A percentile compares a stretch with the other conserved stretches of the same genome.
Evolutionary conservation across 2,113 vertebrate genomes (phyloP).

Genomic region (Heterochromis multidens): DNA sequence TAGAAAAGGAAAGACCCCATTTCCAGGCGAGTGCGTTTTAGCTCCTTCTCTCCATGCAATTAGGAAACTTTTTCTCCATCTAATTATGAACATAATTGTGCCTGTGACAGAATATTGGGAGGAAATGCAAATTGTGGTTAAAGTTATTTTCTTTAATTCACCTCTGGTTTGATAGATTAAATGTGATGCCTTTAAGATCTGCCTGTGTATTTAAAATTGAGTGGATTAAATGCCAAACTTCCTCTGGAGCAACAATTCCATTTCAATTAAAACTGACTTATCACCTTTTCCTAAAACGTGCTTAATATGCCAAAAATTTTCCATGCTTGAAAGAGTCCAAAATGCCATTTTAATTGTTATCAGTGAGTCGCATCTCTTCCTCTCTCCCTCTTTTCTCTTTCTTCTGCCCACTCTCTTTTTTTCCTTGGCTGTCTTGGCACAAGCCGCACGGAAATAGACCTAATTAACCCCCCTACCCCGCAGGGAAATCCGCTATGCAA

Average conservation of each 20-base stretch:
- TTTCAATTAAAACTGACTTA: constrained; percentile 99
- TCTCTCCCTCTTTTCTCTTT: background rate
- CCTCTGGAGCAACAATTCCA: constrained; percentile 95
- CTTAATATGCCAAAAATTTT: constrained; percentile 97
- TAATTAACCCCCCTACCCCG: constrained; percentile 98
- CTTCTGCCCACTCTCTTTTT: constrained; percentile 2
- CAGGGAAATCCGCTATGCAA: constrained; percentile 98
- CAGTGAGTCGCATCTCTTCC: constrained; percentile 78
- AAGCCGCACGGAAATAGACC: constrained; percentile 98
- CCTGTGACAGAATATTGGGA: constrained; percentile 82
- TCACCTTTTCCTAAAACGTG: constrained; percentile 97
- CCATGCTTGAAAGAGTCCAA: constrained; percentile 96
- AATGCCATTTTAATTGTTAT: constrained; percentile 97
- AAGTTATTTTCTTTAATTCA: constrained; percentile 86
- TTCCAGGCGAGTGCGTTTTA: constrained; percentile 80
- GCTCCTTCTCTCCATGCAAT: constrained; percentile 31
- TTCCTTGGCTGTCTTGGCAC: constrained; percentile 71
- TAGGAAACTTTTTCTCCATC: constrained; percentile 87
- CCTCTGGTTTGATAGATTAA: constrained; percentile 85
- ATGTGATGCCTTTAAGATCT: background rate
- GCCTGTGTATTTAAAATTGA: constrained; percentile 83
- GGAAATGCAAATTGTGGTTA: constrained; percentile 80
- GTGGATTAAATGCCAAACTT: constrained; percentile 94
- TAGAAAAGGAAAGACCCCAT: constrained; percentile 84
- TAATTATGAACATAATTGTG: constrained; percentile 93